These are phyloP conservation scores for Deroplatys truncata DNA, from an alignment of 2,888 invertebrate species.

Conservation along the genomic window DNA sequence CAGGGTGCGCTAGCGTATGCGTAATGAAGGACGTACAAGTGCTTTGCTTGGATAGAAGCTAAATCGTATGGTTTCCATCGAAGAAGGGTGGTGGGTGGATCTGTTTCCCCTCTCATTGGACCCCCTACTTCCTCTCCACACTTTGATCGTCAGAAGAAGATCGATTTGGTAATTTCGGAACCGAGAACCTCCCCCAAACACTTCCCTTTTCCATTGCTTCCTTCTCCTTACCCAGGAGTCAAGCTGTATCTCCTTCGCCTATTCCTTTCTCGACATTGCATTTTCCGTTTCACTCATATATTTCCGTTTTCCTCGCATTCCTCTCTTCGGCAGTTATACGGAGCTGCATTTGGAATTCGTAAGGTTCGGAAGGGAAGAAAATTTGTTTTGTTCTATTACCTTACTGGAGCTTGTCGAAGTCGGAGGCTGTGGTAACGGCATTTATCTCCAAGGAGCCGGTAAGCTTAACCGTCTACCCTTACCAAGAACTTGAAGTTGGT, in stretches of 20 bases:
- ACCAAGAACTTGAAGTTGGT: background rate
- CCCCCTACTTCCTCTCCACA: conserved; percentile 6
- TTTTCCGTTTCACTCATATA: background rate
- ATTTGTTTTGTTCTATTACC: background rate
- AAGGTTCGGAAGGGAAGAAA: background rate
- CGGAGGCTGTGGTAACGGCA: background rate
- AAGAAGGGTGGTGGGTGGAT: background rate
- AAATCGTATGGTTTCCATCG: background rate
- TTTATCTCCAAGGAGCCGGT: background rate
- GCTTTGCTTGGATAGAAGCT: background rate
- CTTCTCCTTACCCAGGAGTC: background rate
- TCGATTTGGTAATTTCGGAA: conserved; percentile 27
- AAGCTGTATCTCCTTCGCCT: background rate
- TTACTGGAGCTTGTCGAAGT: background rate
- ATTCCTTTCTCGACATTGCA: background rate
- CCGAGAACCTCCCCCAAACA: conserved; percentile 1
- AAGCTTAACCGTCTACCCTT: background rate
- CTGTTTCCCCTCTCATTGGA: background rate
- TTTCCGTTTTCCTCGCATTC: background rate
- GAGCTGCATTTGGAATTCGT: background rate
- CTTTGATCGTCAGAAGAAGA: conserved; percentile 22
- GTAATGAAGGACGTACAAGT: background rate
- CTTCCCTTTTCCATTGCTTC: background rate
- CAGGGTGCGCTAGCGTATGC: background rate
- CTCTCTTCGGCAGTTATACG: background rate